Evolutionary conservation across 2,797 vertebrate species (phyloP).

Genomic region (Hylomyscus alleni): DNA sequence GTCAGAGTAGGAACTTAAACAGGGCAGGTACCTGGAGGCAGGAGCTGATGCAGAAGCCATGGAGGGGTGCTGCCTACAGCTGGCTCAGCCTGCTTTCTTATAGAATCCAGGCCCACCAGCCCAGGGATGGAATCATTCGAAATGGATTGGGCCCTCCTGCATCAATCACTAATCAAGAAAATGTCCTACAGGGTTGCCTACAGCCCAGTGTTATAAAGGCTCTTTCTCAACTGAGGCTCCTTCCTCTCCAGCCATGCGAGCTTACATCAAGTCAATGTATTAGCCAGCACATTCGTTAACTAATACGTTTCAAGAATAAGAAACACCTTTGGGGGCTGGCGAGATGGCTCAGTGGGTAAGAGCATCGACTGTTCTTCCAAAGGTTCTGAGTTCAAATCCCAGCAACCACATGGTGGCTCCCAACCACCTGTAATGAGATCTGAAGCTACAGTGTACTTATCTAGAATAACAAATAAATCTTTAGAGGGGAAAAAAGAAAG

Average conservation of each 20-base stretch:
- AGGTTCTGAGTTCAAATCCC: too few relatives aligned
- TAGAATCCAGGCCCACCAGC: background rate
- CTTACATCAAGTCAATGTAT: background rate
- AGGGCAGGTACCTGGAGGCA: background rate
- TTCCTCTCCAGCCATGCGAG: background rate
- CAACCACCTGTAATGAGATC: too few relatives aligned
- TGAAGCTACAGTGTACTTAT: too few relatives aligned
- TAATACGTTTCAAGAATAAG: conserved; percentile 39
- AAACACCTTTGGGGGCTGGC: background rate
- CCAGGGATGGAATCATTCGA: background rate
- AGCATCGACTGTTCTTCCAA: too few relatives aligned
- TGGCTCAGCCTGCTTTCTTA: background rate
- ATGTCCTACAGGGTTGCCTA: background rate
- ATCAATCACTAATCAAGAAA: background rate
- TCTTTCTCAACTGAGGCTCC: background rate
- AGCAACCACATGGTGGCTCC: too few relatives aligned
- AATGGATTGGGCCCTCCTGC: background rate
- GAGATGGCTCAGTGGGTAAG: too few relatives aligned
- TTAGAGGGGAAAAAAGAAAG: too few relatives aligned
- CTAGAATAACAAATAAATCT: too few relatives aligned
- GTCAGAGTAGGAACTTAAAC: background rate
- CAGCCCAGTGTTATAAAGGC: background rate
- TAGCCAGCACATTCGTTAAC: conserved; percentile 6
- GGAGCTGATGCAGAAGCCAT: background rate
- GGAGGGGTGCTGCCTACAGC: background rate